Conservation (phyloP, 2,888 invertebrate genomes). For the Drosophila aldrichi region DNA sequence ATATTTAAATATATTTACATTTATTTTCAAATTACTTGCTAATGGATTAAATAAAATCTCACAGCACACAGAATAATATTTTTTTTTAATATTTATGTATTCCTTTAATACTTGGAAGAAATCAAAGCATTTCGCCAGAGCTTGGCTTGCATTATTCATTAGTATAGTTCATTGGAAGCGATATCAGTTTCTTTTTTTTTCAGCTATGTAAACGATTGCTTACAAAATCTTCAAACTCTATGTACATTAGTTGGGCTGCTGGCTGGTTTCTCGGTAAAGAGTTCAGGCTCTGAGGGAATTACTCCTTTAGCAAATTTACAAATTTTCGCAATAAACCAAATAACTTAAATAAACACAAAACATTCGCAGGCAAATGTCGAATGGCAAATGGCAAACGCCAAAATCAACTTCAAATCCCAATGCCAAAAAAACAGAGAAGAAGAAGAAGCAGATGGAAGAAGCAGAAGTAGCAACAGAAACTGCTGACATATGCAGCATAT, state of each 20-base stretch:
- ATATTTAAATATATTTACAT: no score
- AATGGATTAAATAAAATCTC: background rate
- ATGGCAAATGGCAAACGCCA: conserved; percentile 17
- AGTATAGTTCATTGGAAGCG: background rate
- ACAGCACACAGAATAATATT: background rate
- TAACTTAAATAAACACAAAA: conserved; percentile 74
- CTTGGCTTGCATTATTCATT: background rate
- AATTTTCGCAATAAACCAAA: conserved; percentile 78
- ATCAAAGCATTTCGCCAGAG: background rate
- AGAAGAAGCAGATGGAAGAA: conserved; percentile 3
- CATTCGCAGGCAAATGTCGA: conserved; percentile 48
- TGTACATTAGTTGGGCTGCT: background rate
- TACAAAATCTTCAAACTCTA: conserved; percentile 40
- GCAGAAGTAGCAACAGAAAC: conserved; percentile 43
- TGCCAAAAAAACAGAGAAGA: conserved; percentile 36
- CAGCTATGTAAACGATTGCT: background rate
- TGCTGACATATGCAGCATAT: conserved; percentile 73
- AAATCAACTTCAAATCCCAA: conserved; percentile 62
- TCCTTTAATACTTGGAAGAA: background rate
- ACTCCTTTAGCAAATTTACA: conserved; percentile 74
- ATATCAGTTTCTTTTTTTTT: conserved; percentile 1
- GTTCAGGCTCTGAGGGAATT: conserved; percentile 30
- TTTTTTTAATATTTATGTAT: background rate
- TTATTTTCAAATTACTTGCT: no score
- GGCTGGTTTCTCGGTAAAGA: background rate